Base-by-base conservation (phyloP, 2,113 vertebrate genomes). In the Chionodraco myersi region DNA sequence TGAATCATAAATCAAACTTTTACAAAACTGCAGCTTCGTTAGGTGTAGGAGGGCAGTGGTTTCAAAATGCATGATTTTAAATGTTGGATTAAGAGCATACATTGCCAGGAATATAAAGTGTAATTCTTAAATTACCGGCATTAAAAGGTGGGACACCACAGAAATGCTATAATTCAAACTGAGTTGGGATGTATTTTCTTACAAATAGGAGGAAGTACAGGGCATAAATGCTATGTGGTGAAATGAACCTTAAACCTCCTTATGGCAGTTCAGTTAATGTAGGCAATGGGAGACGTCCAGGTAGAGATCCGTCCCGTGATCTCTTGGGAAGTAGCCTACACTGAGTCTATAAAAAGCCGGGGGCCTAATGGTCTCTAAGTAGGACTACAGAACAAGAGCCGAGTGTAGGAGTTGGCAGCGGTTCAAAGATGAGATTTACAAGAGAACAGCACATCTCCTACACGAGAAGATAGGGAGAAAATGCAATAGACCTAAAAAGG, bases 261-360 rank as follows among this genome's bases (percentile, higher is more conserved):
- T 4, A 18, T 2, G 49, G 30, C 44, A 7, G 34, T 12, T 52
- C 0, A 52, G 30, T 53, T 47, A 62, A 80, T 51, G 23, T 61
- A 47, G 53, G 51, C 79, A 77, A 71, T 51, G 52, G 62, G 86
- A 76, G 77, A 53, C 10, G 44, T 72, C 83, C 77, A 75, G 78
- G 69, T 67, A 63, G 67, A 14, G 60, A 45, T 60, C 15, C 49
- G 26, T 75, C 81, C 69, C 72, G 34, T 86, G 85, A 86, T 88
- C 89, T 81, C 81, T 45, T 61, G 77, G 77, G 86, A 84, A 53
- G 84, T 26, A 88, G 87, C 85, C 83, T 75, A 84, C 78, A 88
- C 79, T 66, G 66, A 0, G 64, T 87, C 87, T 92, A 91, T 85
- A 92, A 92, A 92, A 89, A 92, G 89, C 82, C 83, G 69, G 75